Evolutionary conservation across 2,113 vertebrate genomes (phyloP).

Genomic region (Notarius lentiginosus): DNA sequence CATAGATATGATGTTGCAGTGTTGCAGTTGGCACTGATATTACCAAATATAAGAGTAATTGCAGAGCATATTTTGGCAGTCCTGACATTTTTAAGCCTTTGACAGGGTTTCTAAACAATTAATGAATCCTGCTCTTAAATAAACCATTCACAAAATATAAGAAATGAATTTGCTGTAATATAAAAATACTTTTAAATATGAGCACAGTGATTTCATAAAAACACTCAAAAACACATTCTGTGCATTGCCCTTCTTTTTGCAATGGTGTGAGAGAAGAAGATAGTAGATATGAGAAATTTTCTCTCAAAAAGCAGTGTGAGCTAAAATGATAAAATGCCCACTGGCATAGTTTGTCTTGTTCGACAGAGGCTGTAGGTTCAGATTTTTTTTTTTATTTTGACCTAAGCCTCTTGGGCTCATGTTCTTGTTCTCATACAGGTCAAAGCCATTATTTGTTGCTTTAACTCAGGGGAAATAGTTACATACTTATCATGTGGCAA

Average conservation of each 20-base stretch:
- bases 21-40: background rate
- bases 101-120: background rate
- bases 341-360: conserved; percentile 29
- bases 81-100: background rate
- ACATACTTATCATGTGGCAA: conserved; percentile 22
- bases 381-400: conserved; percentile 5
- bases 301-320: background rate
- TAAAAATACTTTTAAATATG: background rate
- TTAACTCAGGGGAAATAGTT: conserved; percentile 17
- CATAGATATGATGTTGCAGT: background rate
- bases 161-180: background rate
- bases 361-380: conserved; percentile 8
- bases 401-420: background rate
- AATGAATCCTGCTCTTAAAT: background rate
- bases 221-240: background rate
- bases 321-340: conserved; percentile 28
- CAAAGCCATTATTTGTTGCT: conserved; percentile 25
- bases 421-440: background rate
- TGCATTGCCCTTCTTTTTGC: background rate
- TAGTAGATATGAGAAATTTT: conserved; percentile 14
- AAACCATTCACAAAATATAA: background rate
- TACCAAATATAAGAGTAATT: background rate
- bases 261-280: background rate
- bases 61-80: background rate
- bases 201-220: background rate